A percentile compares a stretch with the other conserved stretches of the same genome.
phyloP scores from a whole-genome alignment of 2,888 invertebrate species.

The Trissolcus japonicus region DNA sequence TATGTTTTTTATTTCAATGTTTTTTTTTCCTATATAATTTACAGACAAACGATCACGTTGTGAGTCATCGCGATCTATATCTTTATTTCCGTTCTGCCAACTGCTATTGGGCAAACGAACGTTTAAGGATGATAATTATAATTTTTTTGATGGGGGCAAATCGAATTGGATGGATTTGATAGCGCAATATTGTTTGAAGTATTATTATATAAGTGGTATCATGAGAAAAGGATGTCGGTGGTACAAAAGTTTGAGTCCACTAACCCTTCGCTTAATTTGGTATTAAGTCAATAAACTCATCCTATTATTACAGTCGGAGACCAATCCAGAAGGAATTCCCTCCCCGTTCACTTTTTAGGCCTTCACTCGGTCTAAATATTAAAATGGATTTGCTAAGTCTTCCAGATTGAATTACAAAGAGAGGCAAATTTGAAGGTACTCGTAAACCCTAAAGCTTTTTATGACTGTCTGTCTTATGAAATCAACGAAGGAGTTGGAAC shows the following conservation, averaged over 20 bases:
- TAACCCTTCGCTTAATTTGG: constrained; percentile 46
- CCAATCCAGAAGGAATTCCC: constrained; percentile 29
- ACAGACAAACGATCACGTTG: no score
- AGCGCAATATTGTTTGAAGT: constrained; percentile 16
- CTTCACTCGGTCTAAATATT: constrained; percentile 28
- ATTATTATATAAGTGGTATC: constrained; percentile 36
- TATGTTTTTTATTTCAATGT: no score
- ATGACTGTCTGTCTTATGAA: neutral
- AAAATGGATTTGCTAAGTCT: constrained; percentile 41
- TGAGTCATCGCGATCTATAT: no score
- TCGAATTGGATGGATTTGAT: constrained; percentile 11
- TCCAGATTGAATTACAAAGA: constrained; percentile 45
- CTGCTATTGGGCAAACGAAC: neutral
- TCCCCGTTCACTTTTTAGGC: constrained; percentile 26
- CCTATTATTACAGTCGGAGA: constrained; percentile 41
- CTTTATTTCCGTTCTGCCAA: no score
- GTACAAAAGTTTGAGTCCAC: constrained; percentile 11
- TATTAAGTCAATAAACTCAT: constrained; percentile 52
- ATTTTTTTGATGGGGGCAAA: neutral
- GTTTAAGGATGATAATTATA: neutral
- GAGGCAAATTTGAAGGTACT: constrained; percentile 19
- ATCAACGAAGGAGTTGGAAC: constrained; percentile 5
- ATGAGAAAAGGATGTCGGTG: constrained; percentile 18
- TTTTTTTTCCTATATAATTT: no score
- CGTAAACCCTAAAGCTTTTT: constrained; percentile 4